Evolutionary conservation across 2,113 vertebrate genomes (phyloP), one percentile per base, ranked within the genome.

Genomic region (Tamias sibiricus): DNA sequence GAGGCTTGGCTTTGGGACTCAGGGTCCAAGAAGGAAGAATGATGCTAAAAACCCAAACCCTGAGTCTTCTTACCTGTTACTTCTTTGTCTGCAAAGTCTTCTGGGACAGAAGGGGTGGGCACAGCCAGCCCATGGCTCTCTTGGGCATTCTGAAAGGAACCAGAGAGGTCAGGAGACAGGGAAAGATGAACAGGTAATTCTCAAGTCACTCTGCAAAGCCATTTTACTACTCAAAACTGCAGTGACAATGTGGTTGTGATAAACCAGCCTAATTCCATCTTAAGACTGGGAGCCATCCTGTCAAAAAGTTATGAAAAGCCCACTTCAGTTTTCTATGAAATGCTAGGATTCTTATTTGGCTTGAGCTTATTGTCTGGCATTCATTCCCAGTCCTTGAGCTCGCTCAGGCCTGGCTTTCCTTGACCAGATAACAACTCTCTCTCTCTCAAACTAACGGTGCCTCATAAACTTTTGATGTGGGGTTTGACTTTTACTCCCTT

Each of bases 51-150:
- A 75, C 74, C 57, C 35, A 47, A 88, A 54, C 66, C 54, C 83
- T 57, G 42, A 6, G 84, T 59, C 64, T 86, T 72, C 98, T 98
- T 98, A 99, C 99, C 98, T 44, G 97, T 94, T 87, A 95, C 42
- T 90, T 97, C 90, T 94, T 99, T 98, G 62, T 98, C 98, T 47
- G 94, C 97, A 98, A 99, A 99, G 40, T 95, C 97, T 92, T 98
- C 97, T 77, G 99, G 99, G 86, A 99, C 98, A 0, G 98, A 99
- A 0, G 99, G 99, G 0, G 99, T 98, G 68, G 99, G 99, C 75
- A 99, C 99, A 54, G 99, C 98, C 92, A 99, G 98, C 13, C 98
- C 99, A 0, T 99, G 99, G 75, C 97, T 97, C 77, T 99, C 99
- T 37, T 98, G 98, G 68, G 98, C 98, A 30, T 98, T 98, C 99